A percentile compares a stretch with the other conserved stretches of the same genome.
Evolutionary conservation across 2,888 invertebrate species (phyloP).

Genomic region (Ypsolopha sequella): DNA sequence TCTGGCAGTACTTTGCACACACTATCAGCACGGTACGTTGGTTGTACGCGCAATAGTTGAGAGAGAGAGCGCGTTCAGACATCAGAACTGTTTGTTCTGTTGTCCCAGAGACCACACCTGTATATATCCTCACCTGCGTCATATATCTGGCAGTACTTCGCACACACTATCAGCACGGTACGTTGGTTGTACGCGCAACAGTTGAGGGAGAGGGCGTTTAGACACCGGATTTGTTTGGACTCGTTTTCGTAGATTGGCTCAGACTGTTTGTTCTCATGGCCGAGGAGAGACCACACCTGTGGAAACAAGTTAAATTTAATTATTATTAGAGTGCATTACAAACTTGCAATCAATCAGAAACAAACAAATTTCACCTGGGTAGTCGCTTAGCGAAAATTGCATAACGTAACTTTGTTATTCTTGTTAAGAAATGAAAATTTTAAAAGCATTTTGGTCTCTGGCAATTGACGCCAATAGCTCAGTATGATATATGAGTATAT

Average conservation of each 20-base stretch:
- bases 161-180: constrained; percentile 96
- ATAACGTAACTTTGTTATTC: no score
- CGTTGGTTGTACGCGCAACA: constrained; percentile 97
- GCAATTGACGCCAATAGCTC: no score
- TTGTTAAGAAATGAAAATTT: no score
- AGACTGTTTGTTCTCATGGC: constrained; percentile 87
- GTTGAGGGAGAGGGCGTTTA: constrained; percentile 92
- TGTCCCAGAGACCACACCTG: constrained; percentile 93
- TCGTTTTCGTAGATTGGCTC: constrained; percentile 96
- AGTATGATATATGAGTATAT: no score
- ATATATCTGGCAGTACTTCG: constrained; percentile 95
- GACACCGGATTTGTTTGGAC: constrained; percentile 94
- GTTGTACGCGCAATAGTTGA: constrained; percentile 95
- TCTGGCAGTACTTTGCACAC: constrained; percentile 97
- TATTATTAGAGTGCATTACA: no score
- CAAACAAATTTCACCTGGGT: no score
- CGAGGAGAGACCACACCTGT: constrained; percentile 91
- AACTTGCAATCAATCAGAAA: no score
- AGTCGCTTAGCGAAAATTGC: no score
- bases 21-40: constrained; percentile 97
- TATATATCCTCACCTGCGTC: constrained; percentile 73
- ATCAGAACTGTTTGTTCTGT: constrained; percentile 90
- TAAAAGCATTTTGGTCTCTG: no score
- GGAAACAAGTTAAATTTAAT: constrained; percentile 3
- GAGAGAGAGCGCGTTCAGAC: constrained; percentile 90